Conservation (phyloP, 2,113 vertebrate species). For the Geococcyx californianus region DNA sequence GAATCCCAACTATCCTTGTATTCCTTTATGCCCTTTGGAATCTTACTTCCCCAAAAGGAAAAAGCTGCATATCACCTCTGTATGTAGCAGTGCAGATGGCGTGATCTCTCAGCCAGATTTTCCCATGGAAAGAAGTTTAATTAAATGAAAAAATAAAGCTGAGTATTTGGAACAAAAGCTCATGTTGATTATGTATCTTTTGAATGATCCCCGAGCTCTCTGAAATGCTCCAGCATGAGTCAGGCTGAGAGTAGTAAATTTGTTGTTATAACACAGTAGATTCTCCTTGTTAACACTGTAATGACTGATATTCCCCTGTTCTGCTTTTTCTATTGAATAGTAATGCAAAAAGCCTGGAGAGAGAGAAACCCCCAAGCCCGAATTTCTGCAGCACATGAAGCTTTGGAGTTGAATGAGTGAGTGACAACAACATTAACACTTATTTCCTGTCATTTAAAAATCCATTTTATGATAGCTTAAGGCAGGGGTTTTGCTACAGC, state of each 20-base stretch:
- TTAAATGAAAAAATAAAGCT: neutral
- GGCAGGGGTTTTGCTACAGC: neutral
- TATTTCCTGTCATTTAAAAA: constrained; percentile 21
- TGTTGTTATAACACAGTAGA: neutral
- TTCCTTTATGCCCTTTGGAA: neutral
- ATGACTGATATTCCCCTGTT: constrained; percentile 39
- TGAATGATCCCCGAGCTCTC: neutral
- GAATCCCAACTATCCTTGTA: neutral
- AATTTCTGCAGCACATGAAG: constrained; percentile 97
- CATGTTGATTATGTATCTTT: neutral
- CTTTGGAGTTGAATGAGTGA: constrained; percentile 97
- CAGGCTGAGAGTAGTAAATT: constrained; percentile 4
- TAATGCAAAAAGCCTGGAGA: constrained; percentile 99
- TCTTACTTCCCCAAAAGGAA: neutral
- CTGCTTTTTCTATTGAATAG: constrained; percentile 74
- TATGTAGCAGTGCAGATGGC: neutral
- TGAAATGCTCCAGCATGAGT: constrained; percentile 1
- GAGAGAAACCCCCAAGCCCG: constrained; percentile 98
- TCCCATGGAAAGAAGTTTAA: neutral
- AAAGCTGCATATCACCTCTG: neutral
- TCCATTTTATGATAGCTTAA: neutral
- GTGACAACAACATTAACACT: constrained; percentile 58
- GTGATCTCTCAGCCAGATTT: neutral
- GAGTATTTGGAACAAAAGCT: neutral
- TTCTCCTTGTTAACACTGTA: neutral